Percentiles rank a stretch among this genome's conserved stretches.
phyloP scores from a whole-genome alignment of 2,888 invertebrate genomes.

The Lasiommata megera region DNA sequence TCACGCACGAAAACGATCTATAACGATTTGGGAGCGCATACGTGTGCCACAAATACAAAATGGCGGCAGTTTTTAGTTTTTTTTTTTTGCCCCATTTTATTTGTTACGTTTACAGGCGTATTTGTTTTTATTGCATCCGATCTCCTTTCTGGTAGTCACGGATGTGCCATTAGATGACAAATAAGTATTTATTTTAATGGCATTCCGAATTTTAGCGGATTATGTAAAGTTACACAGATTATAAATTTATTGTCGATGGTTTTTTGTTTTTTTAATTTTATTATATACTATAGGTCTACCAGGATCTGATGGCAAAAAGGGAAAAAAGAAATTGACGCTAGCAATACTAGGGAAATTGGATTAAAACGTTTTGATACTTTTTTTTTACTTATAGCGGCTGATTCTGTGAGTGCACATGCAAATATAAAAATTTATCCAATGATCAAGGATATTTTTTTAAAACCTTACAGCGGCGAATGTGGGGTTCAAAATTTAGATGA shows the following conservation, averaged over 20 bases:
- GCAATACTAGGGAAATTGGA: no score
- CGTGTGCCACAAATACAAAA: slow-evolving; percentile 41
- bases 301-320: no score
- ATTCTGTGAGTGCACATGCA: no score
- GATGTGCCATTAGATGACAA: slow-evolving; percentile 59
- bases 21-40: slow-evolving; percentile 73
- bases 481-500: no score
- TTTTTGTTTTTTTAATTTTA: neutral
- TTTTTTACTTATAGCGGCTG: no score
- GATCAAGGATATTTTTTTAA: no score
- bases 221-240: slow-evolving; percentile 6
- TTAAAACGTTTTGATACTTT: no score
- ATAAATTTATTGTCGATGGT: neutral
- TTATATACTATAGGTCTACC: neutral
- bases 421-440: no score
- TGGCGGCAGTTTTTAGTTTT: slow-evolving; percentile 49
- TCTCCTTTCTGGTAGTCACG: slow-evolving; percentile 70
- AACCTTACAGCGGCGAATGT: no score
- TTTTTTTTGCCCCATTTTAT: slow-evolving; percentile 64
- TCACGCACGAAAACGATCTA: slow-evolving; percentile 79
- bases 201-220: slow-evolving; percentile 27
- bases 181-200: slow-evolving; percentile 40
- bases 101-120: slow-evolving; percentile 63
- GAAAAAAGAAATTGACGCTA: no score
- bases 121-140: slow-evolving; percentile 76